phyloP scores from a whole-genome alignment of 2,797 vertebrate species.

The Lutjanus argentimaculatus region DNA sequence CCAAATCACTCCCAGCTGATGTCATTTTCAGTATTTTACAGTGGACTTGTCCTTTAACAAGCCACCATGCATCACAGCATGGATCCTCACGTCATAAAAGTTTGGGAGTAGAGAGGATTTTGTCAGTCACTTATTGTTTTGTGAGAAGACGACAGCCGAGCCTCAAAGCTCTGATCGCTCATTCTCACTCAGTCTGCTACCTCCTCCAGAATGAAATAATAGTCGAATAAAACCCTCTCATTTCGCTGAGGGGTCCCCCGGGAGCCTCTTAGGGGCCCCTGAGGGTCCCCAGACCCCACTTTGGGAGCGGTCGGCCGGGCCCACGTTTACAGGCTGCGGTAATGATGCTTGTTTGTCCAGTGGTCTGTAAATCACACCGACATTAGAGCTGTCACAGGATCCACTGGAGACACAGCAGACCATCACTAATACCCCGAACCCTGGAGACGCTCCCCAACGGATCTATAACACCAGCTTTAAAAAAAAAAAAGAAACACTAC shows the following conservation, averaged over 20 bases:
- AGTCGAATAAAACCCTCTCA: constrained; percentile 67
- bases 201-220: constrained; percentile 54
- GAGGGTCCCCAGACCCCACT: constrained; percentile 65
- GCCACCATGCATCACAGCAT: fast-evolving
- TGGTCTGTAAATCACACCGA: constrained; percentile 76
- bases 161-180: constrained; percentile 55
- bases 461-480: constrained; percentile 34
- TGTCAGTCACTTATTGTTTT: neutral
- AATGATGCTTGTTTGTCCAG: constrained; percentile 76
- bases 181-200: constrained; percentile 23
- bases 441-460: neutral
- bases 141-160: neutral
- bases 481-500: neutral
- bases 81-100: neutral
- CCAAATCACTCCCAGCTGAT: neutral
- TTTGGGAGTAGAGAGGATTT: neutral
- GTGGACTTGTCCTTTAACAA: constrained; percentile 9
- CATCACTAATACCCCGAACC: constrained; percentile 54
- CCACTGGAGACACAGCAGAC: constrained; percentile 66
- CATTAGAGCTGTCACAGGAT: constrained; percentile 69
- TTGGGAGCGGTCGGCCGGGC: constrained; percentile 34
- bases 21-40: constrained; percentile 4
- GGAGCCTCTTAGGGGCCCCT: constrained; percentile 43
- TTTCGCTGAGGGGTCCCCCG: constrained; percentile 33
- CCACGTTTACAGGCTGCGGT: constrained; percentile 58